phyloP scores from a whole-genome alignment of 2,113 vertebrate species.

The Lepus europaeus region DNA sequence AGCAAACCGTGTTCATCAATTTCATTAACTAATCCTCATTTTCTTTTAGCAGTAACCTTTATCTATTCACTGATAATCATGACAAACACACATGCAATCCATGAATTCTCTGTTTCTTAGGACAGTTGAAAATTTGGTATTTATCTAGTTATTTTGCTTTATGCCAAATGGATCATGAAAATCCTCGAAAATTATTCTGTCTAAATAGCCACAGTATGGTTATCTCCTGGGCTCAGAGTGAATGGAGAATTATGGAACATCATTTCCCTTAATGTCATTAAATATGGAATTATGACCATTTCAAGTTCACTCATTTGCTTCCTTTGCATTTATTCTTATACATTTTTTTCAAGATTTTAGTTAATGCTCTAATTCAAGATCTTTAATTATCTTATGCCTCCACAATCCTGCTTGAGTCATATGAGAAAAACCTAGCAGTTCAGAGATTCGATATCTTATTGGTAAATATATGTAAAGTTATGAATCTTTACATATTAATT shows the following conservation, averaged over 20 bases:
- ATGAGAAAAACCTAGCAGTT: background rate
- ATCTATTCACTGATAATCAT: background rate
- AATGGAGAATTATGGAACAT: background rate
- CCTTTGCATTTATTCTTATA: background rate
- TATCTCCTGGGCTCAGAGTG: background rate
- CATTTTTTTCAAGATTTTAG: slow-evolving; percentile 5
- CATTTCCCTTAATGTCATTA: background rate
- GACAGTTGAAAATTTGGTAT: background rate
- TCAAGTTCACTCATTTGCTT: background rate
- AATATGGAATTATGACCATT: background rate
- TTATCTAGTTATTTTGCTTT: background rate
- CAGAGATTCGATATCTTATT: background rate
- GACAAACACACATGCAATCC: background rate
- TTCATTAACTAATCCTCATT: background rate
- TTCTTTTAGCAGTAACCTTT: background rate
- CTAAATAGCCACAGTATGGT: background rate
- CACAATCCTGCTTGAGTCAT: slow-evolving; percentile 16
- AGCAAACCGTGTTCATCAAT: background rate
- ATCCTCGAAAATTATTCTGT: background rate
- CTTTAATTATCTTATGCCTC: background rate
- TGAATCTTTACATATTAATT: background rate
- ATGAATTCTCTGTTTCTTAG: background rate
- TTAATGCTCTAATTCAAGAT: background rate
- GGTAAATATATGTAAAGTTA: background rate
- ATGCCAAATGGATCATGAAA: background rate